Percentiles rank a stretch among this genome's conserved stretches.
Conservation (phyloP, 2,113 vertebrate genomes). For the Toxotes jaculatrix region DNA sequence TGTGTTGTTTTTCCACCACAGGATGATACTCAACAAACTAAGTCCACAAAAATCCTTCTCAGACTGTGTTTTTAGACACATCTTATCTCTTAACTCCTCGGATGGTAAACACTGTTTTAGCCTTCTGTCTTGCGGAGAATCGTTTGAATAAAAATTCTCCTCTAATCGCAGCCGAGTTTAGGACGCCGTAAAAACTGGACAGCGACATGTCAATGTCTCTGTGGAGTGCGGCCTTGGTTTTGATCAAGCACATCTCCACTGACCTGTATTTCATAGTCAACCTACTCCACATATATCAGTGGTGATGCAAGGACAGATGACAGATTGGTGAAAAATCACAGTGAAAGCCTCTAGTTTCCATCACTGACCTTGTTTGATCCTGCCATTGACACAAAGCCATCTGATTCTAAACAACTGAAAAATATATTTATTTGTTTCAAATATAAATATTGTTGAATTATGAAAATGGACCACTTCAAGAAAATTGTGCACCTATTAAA, state of each 20-base stretch:
- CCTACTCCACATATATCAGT: conserved; percentile 49
- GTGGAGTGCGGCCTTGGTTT: conserved; percentile 50
- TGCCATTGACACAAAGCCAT: not conserved
- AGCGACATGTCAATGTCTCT: conserved; percentile 46
- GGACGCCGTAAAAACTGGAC: conserved; percentile 47
- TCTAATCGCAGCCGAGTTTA: conserved; percentile 22
- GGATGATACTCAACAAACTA: not conserved
- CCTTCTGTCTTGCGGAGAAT: not conserved
- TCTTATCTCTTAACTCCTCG: not conserved
- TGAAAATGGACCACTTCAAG: not conserved
- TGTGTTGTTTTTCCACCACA: not conserved
- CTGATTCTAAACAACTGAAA: not conserved
- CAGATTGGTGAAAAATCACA: conserved; percentile 52
- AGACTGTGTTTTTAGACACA: conserved; percentile 3
- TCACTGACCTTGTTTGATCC: conserved; percentile 38
- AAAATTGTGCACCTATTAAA: not conserved
- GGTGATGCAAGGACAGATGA: conserved; percentile 55
- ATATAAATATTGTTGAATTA: not conserved
- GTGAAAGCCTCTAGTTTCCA: conserved; percentile 32
- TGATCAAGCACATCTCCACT: conserved; percentile 59
- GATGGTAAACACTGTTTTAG: conserved; percentile 28
- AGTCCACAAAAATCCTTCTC: conserved; percentile 1
- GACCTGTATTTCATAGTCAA: conserved; percentile 67
- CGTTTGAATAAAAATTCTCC: conserved; percentile 44
- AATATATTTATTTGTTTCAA: not conserved